These are phyloP conservation scores for Cheilosia urbana DNA, from an alignment of 2,888 invertebrate genomes.

Conservation along the genomic window DNA sequence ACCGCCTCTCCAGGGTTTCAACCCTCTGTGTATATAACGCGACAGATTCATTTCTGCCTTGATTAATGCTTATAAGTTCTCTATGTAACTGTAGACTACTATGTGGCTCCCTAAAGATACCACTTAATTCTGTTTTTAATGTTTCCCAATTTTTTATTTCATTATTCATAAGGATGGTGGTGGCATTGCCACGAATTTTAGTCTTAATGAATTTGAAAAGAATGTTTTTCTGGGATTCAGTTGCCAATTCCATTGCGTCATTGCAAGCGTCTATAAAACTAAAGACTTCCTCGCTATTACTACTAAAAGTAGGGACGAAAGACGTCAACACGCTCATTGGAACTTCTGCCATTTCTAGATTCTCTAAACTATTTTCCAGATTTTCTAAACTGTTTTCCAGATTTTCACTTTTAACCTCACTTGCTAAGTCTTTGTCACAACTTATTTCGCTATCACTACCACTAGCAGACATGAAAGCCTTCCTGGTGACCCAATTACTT, in stretches of 20 bases:
- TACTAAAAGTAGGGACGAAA: constrained; percentile 24
- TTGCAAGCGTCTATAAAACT: constrained; percentile 19
- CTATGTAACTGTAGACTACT: too few relatives aligned
- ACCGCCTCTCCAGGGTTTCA: too few relatives aligned
- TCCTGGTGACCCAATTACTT: too few relatives aligned
- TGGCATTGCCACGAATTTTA: constrained; percentile 24
- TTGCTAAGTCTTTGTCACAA: too few relatives aligned
- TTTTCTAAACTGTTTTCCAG: constrained; percentile 6
- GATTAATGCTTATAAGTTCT: too few relatives aligned
- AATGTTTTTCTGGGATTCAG: too few relatives aligned
- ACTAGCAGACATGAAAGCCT: too few relatives aligned
- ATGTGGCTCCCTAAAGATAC: too few relatives aligned
- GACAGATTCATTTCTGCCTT: too few relatives aligned
- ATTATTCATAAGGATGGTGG: constrained; percentile 1
- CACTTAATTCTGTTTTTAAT: constrained; percentile 1
- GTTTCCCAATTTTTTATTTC: constrained; percentile 13
- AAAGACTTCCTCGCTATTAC: constrained; percentile 25
- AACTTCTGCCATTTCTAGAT: constrained; percentile 6
- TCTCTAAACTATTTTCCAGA: not conserved
- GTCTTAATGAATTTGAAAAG: constrained; percentile 21
- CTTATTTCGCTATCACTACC: too few relatives aligned
- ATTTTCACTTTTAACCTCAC: too few relatives aligned
- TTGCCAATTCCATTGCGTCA: constrained; percentile 21
- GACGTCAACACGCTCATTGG: constrained; percentile 22
- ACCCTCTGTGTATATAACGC: too few relatives aligned